These are phyloP conservation scores for Noturus placidus DNA, from an alignment of 2,113 vertebrate genomes.

Conservation along the genomic window DNA sequence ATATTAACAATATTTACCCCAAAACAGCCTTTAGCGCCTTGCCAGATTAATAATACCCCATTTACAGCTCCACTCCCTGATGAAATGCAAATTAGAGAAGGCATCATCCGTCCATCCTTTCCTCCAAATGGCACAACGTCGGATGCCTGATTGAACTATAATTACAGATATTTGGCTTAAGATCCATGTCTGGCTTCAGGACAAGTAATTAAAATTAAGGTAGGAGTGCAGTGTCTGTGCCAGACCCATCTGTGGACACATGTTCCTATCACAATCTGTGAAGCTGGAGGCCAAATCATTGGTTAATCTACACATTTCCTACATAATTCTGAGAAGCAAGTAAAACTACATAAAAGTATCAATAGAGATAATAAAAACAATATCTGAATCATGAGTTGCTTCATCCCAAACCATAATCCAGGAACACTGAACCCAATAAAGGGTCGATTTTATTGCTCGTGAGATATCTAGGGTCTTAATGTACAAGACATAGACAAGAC, in stretches of 20 bases:
- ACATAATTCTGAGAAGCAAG: background rate
- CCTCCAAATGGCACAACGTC: slow-evolving; percentile 43
- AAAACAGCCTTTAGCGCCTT: slow-evolving; percentile 20
- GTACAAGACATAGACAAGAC: background rate
- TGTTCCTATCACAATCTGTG: slow-evolving; percentile 30
- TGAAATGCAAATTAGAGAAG: slow-evolving; percentile 49
- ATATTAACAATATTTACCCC: slow-evolving; percentile 39
- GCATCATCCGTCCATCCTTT: slow-evolving; percentile 18
- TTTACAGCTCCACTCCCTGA: slow-evolving; percentile 33
- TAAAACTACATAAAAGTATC: background rate
- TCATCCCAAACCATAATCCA: background rate
- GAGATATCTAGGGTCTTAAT: background rate
- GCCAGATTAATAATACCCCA: slow-evolving; percentile 35
- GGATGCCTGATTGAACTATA: slow-evolving; percentile 54
- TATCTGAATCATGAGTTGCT: background rate
- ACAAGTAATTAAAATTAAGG: slow-evolving; percentile 50
- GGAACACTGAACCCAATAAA: background rate
- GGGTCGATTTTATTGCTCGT: background rate
- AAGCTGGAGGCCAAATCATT: slow-evolving; percentile 22
- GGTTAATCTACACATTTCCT: background rate
- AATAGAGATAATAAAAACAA: background rate
- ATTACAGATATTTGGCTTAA: slow-evolving; percentile 55
- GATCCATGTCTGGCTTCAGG: slow-evolving; percentile 41
- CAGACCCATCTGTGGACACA: slow-evolving; percentile 44
- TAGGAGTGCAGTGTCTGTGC: slow-evolving; percentile 38